Evolutionary conservation across 2,113 vertebrate genomes (phyloP).

Genomic region (Okapia johnstoni): DNA sequence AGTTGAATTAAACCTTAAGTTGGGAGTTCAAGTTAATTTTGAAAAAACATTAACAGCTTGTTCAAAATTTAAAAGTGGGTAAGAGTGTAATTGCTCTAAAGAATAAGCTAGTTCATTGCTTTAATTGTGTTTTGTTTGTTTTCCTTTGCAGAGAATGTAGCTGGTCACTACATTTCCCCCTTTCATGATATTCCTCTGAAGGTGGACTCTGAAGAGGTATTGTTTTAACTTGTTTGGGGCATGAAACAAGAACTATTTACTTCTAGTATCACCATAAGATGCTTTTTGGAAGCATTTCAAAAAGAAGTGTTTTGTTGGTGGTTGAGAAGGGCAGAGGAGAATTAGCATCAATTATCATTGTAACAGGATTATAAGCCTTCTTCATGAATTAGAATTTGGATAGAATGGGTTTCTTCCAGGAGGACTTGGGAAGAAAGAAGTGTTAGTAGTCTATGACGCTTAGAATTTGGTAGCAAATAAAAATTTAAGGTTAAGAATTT

Average conservation of each 20-base stretch:
- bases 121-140: conserved; percentile 23
- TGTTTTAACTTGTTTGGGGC: conserved; percentile 9
- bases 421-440: neutral
- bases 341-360: neutral
- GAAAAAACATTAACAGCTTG: neutral
- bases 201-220: conserved; percentile 84
- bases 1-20: neutral
- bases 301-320: neutral
- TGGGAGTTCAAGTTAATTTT: neutral
- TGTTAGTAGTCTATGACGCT: neutral
- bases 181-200: conserved; percentile 96
- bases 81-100: neutral
- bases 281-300: neutral
- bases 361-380: neutral
- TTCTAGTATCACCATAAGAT: neutral
- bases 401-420: neutral
- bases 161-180: conserved; percentile 94
- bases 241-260: neutral
- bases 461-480: neutral
- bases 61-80: neutral
- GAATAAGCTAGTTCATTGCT: neutral
- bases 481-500: neutral
- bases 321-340: neutral
- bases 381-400: neutral
- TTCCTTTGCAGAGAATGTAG: conserved; percentile 85